A percentile compares a stretch with the other conserved stretches of the same genome.
phyloP scores from a whole-genome alignment of 2,888 invertebrate species.

The Temnothorax rugatulus region DNA sequence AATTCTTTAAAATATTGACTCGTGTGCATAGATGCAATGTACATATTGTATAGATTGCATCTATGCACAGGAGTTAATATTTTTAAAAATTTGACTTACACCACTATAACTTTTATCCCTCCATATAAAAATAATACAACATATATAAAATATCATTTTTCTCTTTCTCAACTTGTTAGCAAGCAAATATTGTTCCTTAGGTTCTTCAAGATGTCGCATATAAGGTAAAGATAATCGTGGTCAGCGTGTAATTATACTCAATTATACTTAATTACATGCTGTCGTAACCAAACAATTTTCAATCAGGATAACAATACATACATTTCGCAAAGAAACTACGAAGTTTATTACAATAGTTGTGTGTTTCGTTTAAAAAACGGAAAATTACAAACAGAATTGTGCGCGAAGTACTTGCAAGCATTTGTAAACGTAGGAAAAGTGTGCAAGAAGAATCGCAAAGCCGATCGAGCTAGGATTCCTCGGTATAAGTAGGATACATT shows the following conservation, averaged over 20 bases:
- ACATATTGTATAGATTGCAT: too few species aligned
- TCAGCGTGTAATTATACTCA: constrained; percentile 10
- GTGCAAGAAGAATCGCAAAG: background rate
- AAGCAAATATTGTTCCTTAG: background rate
- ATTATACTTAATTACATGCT: constrained; percentile 8
- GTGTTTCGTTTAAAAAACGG: background rate
- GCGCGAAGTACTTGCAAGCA: background rate
- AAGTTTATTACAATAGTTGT: background rate
- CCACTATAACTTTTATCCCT: too few species aligned
- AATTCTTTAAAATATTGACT: too few species aligned
- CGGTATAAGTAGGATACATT: background rate
- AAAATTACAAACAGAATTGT: background rate
- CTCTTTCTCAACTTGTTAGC: background rate
- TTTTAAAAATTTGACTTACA: too few species aligned
- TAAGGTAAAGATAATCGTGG: background rate
- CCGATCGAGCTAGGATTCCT: background rate
- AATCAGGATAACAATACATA: background rate
- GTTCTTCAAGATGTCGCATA: background rate
- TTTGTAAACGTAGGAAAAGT: constrained; percentile 6
- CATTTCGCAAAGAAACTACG: background rate
- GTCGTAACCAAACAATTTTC: constrained; percentile 33
- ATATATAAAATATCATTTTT: background rate
- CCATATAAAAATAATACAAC: background rate
- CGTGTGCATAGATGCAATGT: too few species aligned
- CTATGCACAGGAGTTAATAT: too few species aligned